Evolutionary conservation across 2,113 vertebrate species (phyloP).

Genomic region (Geococcyx californianus): DNA sequence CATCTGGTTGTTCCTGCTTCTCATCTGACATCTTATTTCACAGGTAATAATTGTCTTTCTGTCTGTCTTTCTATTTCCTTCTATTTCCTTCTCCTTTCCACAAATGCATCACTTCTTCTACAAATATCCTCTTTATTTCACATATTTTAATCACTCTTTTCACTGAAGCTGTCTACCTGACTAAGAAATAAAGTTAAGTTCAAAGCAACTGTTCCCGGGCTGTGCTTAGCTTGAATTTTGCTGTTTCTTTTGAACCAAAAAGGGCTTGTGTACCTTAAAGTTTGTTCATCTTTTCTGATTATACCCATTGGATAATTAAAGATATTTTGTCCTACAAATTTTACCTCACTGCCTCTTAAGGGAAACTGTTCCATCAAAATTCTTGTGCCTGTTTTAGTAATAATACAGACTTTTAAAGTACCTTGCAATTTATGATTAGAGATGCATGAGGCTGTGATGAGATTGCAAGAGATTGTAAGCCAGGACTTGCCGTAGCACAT

Average conservation of each 20-base stretch:
- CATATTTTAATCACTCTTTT: neutral
- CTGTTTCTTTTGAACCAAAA: neutral
- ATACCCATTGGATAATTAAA: neutral
- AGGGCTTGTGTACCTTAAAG: neutral
- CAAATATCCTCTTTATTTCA: neutral
- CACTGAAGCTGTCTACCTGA: neutral
- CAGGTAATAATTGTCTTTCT: conserved; percentile 2
- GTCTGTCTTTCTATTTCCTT: neutral
- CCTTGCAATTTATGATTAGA: neutral
- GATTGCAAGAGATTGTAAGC: neutral
- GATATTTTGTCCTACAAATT: neutral
- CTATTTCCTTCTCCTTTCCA: neutral
- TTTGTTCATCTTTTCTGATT: neutral
- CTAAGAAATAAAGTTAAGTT: neutral
- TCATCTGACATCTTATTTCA: conserved; percentile 5
- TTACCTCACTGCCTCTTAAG: neutral
- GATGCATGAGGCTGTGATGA: neutral
- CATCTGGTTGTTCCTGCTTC: neutral
- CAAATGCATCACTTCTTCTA: neutral
- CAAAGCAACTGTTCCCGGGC: neutral
- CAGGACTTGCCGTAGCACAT: neutral
- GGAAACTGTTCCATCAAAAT: neutral
- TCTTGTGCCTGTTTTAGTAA: neutral
- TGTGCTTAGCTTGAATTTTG: neutral
- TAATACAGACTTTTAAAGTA: neutral